Evolutionary conservation across 2,888 invertebrate genomes (phyloP).

Genomic region (Octodonta nipae): DNA sequence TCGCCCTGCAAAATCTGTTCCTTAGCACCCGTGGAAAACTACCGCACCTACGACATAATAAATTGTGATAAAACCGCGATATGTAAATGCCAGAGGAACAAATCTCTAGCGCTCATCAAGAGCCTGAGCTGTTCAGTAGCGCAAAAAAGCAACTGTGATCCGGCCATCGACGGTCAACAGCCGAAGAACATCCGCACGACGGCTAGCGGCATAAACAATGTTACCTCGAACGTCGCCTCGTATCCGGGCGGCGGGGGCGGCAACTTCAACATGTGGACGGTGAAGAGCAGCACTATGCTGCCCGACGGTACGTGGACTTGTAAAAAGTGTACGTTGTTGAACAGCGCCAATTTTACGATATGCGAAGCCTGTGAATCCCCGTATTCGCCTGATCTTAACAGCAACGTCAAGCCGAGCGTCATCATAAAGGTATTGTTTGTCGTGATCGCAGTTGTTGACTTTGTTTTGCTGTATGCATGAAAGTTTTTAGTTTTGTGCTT

Average conservation of each 20-base stretch:
- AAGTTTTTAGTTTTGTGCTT: too few species aligned
- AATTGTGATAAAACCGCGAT: constrained; percentile 24
- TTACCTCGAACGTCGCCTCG: constrained; percentile 6
- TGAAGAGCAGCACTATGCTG: constrained; percentile 23
- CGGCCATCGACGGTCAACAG: constrained; percentile 23
- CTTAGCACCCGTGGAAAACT: constrained; percentile 30
- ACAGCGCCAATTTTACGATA: constrained; percentile 48
- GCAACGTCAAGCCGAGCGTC: constrained; percentile 35
- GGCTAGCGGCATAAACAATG: constrained; percentile 32
- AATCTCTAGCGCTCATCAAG: constrained; percentile 30
- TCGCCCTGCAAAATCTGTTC: constrained; percentile 33
- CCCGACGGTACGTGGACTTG: constrained; percentile 48
- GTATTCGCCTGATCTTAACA: constrained; percentile 31
- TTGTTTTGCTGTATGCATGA: too few species aligned
- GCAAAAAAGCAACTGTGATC: constrained; percentile 26
- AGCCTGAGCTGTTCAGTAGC: constrained; percentile 33
- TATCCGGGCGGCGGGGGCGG: constrained; percentile 20
- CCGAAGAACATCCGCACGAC: constrained; percentile 31
- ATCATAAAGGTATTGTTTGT: constrained; percentile 37
- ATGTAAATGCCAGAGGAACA: constrained; percentile 29
- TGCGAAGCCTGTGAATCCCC: constrained; percentile 69
- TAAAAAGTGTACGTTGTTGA: constrained; percentile 62
- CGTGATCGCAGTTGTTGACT: too few species aligned
- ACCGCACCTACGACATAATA: constrained; percentile 27
- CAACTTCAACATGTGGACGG: constrained; percentile 27